Percentiles rank a stretch among this genome's conserved stretches.
Conservation (phyloP, 1,140 invertebrate species). For the Mercenaria mercenaria region DNA sequence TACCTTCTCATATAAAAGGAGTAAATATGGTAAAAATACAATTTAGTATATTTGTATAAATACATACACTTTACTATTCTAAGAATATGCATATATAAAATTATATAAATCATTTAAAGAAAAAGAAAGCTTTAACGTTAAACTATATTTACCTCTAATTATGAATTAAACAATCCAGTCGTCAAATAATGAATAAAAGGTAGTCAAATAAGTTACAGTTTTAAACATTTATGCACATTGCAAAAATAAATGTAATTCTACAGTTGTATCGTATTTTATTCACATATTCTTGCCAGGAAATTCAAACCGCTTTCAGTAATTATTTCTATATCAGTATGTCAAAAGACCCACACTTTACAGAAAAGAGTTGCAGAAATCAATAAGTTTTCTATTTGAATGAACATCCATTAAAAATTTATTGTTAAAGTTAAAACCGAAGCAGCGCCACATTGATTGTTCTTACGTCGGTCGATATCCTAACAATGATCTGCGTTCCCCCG, state of each 20-base stretch:
- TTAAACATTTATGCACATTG: neutral
- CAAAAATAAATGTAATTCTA: too few relatives aligned
- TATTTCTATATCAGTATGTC: neutral
- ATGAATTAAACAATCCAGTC: too few relatives aligned
- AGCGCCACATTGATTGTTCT: neutral
- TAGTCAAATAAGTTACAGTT: too few relatives aligned
- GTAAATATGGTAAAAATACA: too few relatives aligned
- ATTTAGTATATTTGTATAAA: too few relatives aligned
- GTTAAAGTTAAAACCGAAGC: constrained; percentile 37
- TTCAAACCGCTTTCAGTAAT: neutral
- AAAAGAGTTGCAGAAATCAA: neutral
- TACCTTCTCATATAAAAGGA: too few relatives aligned
- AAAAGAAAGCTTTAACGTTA: too few relatives aligned
- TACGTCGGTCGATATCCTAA: neutral
- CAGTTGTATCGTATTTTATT: neutral
- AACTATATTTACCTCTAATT: too few relatives aligned
- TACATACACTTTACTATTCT: too few relatives aligned
- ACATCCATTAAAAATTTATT: constrained; percentile 41
- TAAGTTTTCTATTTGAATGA: constrained; percentile 15
- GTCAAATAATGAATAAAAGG: too few relatives aligned
- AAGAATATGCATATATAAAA: too few relatives aligned
- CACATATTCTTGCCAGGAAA: neutral
- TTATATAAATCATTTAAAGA: too few relatives aligned
- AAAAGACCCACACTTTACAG: constrained; percentile 3
- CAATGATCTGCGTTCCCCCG: neutral